These are phyloP conservation scores for Micromesistius poutassou DNA, from an alignment of 2,797 vertebrate species.

Conservation along the genomic window DNA sequence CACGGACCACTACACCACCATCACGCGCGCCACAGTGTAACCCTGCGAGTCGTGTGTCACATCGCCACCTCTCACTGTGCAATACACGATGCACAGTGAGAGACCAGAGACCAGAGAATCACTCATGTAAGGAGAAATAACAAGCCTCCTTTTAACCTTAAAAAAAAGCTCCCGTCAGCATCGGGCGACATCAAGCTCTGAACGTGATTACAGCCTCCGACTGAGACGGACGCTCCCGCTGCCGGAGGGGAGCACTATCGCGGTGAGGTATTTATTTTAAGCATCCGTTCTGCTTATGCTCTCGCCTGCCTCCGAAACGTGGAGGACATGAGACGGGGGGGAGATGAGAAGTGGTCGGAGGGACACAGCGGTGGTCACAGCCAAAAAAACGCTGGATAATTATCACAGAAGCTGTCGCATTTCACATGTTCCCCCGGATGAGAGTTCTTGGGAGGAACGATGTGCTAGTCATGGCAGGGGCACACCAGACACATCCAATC, in stretches of 20 bases:
- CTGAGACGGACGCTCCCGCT: not conserved
- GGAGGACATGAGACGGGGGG: not conserved
- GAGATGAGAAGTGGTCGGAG: not conserved
- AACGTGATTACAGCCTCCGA: not conserved
- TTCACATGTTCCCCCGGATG: not conserved
- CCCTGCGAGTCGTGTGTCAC: too few species aligned
- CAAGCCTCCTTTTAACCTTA: not conserved
- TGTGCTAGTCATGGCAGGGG: too few species aligned
- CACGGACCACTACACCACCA: not conserved
- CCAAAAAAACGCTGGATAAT: conserved; percentile 1
- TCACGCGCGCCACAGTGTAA: too few species aligned
- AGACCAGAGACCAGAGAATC: not conserved
- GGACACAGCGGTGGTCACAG: not conserved
- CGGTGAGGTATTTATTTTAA: not conserved
- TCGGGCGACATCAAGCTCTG: not conserved
- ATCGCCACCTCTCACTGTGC: too few species aligned
- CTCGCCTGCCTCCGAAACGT: too few species aligned
- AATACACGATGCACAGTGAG: too few species aligned
- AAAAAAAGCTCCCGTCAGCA: not conserved
- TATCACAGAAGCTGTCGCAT: not conserved
- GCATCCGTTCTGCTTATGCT: too few species aligned
- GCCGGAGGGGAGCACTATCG: not conserved
- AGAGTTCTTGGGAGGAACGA: not conserved
- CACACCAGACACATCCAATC: not conserved
- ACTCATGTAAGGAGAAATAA: not conserved